These are phyloP conservation scores for Heliothis peltigera DNA, from an alignment of 2,888 invertebrate genomes.

Conservation along the genomic window DNA sequence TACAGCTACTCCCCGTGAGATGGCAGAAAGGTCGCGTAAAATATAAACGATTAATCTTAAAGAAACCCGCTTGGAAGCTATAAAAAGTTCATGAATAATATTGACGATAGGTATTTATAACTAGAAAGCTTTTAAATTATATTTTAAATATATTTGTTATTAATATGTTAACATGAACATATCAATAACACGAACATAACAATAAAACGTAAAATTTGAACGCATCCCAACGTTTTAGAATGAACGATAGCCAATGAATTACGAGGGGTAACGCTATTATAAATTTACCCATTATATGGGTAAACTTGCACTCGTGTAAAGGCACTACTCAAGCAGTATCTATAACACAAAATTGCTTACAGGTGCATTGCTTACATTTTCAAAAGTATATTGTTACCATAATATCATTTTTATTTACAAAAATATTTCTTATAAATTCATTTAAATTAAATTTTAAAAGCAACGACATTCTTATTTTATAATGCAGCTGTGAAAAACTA, in stretches of 20 bases:
- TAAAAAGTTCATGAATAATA: neutral
- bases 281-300: slow-evolving; percentile 29
- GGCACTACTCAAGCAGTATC: too few species aligned
- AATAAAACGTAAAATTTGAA: slow-evolving; percentile 54
- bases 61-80: neutral
- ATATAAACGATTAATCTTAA: neutral
- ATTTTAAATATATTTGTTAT: neutral
- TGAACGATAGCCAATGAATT: slow-evolving; percentile 62
- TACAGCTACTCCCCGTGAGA: slow-evolving; percentile 46
- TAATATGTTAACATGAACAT: too few species aligned
- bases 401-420: too few species aligned
- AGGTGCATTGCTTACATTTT: too few species aligned
- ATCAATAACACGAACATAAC: neutral
- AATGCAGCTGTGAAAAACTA: too few species aligned
- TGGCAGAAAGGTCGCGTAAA: slow-evolving; percentile 21
- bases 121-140: neutral
- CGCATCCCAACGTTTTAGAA: slow-evolving; percentile 48
- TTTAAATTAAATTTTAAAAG: too few species aligned
- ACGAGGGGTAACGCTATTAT: slow-evolving; percentile 49
- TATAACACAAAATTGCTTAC: too few species aligned
- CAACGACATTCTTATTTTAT: too few species aligned
- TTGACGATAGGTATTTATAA: neutral
- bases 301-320: neutral
- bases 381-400: too few species aligned
- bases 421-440: too few species aligned